Evolutionary conservation across 2,888 invertebrate genomes (phyloP).

Genomic region (Malachius bipustulatus): DNA sequence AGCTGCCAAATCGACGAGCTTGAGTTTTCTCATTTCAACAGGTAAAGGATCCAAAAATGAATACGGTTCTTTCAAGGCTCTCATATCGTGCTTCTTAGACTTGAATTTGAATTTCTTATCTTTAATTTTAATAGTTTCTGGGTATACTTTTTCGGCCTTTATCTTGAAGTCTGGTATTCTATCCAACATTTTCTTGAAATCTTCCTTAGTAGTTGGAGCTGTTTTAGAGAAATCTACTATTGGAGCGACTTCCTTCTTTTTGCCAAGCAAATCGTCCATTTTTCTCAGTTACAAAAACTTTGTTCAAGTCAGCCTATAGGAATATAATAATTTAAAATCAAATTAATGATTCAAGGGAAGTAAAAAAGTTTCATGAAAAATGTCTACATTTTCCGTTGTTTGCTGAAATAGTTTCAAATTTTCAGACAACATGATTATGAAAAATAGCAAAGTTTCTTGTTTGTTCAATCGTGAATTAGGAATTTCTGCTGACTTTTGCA

Average conservation of each 20-base stretch:
- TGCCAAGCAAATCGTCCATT: slow-evolving; percentile 73
- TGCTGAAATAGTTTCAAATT: too few species aligned
- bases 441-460: too few species aligned
- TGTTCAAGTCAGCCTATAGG: too few species aligned
- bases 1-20: slow-evolving; percentile 64
- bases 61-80: slow-evolving; percentile 50
- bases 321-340: too few species aligned
- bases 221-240: slow-evolving; percentile 76
- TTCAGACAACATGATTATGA: too few species aligned
- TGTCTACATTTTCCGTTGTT: too few species aligned
- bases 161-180: slow-evolving; percentile 86
- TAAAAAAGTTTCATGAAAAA: too few species aligned
- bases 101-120: slow-evolving; percentile 66
- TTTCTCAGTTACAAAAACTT: too few species aligned
- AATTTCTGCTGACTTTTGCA: too few species aligned
- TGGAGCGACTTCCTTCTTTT: slow-evolving; percentile 74
- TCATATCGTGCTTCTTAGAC: slow-evolving; percentile 59
- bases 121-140: slow-evolving; percentile 65
- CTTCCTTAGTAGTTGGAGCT: slow-evolving; percentile 65
- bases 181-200: slow-evolving; percentile 69
- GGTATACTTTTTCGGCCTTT: slow-evolving; percentile 68
- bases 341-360: too few species aligned
- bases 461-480: too few species aligned
- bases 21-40: slow-evolving; percentile 63
- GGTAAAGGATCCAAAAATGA: slow-evolving; percentile 70